Evolutionary conservation across 2,797 vertebrate species (phyloP).

Genomic region (Onychomys arenicola): DNA sequence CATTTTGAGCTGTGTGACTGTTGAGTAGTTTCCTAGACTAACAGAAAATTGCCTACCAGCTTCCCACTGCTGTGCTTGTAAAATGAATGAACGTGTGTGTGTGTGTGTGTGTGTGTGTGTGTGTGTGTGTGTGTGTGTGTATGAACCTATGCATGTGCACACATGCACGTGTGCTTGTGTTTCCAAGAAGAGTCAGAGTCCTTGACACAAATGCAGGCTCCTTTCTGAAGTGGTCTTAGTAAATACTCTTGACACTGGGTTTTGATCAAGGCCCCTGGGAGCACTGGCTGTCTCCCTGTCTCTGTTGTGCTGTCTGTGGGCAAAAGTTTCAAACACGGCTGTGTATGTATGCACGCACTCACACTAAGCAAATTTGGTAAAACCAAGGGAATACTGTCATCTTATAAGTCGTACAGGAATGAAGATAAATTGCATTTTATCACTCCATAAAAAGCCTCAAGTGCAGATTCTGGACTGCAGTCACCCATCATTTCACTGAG

Average conservation of each 20-base stretch:
- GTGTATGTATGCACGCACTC: not conserved
- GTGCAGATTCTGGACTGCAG: not conserved
- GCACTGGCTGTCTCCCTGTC: not conserved
- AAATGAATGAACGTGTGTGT: not conserved
- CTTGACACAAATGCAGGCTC: not conserved
- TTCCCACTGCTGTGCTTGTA: not conserved
- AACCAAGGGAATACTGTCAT: not conserved
- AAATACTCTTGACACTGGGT: not conserved
- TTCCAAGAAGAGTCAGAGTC: not conserved
- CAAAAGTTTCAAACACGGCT: not conserved
- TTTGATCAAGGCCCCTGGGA: not conserved
- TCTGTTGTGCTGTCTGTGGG: not conserved
- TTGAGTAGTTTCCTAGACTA: not conserved
- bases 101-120: not conserved
- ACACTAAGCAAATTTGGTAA: conserved; percentile 26
- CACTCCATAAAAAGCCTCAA: not conserved
- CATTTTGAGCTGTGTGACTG: not conserved
- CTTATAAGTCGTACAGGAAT: conserved; percentile 13
- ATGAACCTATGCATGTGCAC: not conserved
- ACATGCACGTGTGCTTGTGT: not conserved
- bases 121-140: not conserved
- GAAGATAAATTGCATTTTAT: not conserved
- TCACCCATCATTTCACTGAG: not conserved
- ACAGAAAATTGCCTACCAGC: not conserved
- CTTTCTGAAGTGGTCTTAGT: not conserved